Percentiles rank a stretch among this genome's conserved stretches.
Evolutionary conservation across 2,888 invertebrate species (phyloP).

Genomic region (Tipula vernalis): DNA sequence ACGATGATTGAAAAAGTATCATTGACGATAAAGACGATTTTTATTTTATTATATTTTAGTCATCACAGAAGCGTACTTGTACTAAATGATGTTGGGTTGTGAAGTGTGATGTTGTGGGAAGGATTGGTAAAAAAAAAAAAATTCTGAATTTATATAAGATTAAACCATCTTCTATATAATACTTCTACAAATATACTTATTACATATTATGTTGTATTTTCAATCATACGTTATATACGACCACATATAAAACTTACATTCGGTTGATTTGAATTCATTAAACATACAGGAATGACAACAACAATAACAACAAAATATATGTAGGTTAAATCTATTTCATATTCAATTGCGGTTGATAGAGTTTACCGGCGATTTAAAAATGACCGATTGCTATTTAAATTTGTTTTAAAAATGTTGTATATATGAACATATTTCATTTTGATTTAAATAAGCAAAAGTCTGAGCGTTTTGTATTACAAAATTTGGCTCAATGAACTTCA

Average conservation of each 20-base stretch:
- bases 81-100: neutral
- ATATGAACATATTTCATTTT: neutral
- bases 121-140: neutral
- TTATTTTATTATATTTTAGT: neutral
- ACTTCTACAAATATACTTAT: neutral
- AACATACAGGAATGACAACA: neutral
- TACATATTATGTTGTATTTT: neutral
- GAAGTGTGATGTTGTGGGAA: neutral
- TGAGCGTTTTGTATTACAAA: neutral
- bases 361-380: neutral
- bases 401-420: neutral
- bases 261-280: neutral
- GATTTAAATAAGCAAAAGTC: no score
- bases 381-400: neutral
- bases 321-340: neutral
- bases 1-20: neutral
- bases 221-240: neutral
- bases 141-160: neutral
- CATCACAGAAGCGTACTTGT: neutral
- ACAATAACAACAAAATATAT: neutral
- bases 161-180: neutral
- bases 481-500: neutral
- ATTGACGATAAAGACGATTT: neutral
- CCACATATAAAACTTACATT: neutral
- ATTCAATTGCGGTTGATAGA: neutral